A percentile compares a stretch with the other conserved stretches of the same genome.
Conservation (phyloP, 2,113 vertebrate species). For the Daubentonia madagascariensis region DNA sequence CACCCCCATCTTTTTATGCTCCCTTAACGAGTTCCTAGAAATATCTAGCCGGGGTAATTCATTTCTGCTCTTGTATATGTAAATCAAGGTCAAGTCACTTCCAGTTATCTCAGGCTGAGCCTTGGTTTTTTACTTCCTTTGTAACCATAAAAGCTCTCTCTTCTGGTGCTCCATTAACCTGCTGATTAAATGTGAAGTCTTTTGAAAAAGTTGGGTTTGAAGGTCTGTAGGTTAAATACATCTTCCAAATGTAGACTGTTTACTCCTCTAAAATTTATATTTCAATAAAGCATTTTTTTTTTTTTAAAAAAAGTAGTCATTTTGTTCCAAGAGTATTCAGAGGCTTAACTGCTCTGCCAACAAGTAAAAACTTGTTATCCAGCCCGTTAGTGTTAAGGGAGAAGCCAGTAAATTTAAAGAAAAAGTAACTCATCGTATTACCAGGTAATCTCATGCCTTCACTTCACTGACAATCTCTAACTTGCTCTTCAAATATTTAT, state of each 20-base stretch:
- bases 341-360: not conserved
- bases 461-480: not conserved
- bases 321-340: conserved; percentile 34
- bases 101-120: not conserved
- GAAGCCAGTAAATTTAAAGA: conserved; percentile 18
- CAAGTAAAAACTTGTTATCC: conserved; percentile 53
- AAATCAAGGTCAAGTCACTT: conserved; percentile 31
- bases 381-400: not conserved
- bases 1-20: not conserved
- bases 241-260: conserved; percentile 36
- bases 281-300: not conserved
- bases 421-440: conserved; percentile 14
- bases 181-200: not conserved
- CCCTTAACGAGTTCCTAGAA: conserved; percentile 61
- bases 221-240: not conserved
- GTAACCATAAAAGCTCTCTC: not conserved
- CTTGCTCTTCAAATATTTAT: not conserved
- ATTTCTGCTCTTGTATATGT: not conserved
- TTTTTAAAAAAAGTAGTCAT: not conserved
- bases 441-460: not conserved
- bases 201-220: not conserved
- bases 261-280: not conserved
- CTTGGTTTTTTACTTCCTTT: not conserved
- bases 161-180: not conserved
- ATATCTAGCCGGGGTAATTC: not conserved